phyloP scores from a whole-genome alignment of 2,888 invertebrate genomes.

The Drosophila cognata region DNA sequence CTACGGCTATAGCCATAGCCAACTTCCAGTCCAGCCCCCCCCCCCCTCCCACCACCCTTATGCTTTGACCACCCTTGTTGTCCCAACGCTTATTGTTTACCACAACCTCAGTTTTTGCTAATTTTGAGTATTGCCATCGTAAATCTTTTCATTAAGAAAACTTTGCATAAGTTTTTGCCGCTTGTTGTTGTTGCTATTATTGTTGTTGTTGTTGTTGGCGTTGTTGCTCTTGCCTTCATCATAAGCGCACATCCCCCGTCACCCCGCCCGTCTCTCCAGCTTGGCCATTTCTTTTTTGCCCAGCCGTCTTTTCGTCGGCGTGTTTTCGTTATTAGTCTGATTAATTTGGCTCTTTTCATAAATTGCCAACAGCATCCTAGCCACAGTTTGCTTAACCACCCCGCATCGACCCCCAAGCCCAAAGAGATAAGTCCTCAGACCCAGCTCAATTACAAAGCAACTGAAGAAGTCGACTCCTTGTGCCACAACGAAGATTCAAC shows the following conservation, averaged over 20 bases:
- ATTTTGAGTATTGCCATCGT: slow-evolving; percentile 82
- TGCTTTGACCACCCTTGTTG: slow-evolving; percentile 4
- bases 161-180: slow-evolving; percentile 82
- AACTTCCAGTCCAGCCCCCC: slow-evolving; percentile 16
- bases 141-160: slow-evolving; percentile 85
- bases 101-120: slow-evolving; percentile 80
- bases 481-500: slow-evolving; percentile 38
- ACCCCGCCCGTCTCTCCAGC: background rate
- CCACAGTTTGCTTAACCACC: slow-evolving; percentile 57
- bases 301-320: slow-evolving; percentile 74
- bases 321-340: slow-evolving; percentile 85
- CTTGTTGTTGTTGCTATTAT: slow-evolving; percentile 41
- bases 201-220: background rate
- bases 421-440: slow-evolving; percentile 36
- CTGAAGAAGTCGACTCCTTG: slow-evolving; percentile 33
- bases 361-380: slow-evolving; percentile 82
- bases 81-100: slow-evolving; percentile 62
- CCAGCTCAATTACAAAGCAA: slow-evolving; percentile 50
- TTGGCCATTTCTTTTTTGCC: slow-evolving; percentile 60
- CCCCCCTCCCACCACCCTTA: no score
- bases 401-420: background rate
- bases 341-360: slow-evolving; percentile 85
- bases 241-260: background rate
- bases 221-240: slow-evolving; percentile 11
- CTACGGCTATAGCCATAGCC: slow-evolving; percentile 7